Evolutionary conservation across 1,140 invertebrate genomes (phyloP).

Genomic region (Ylistrum balloti): DNA sequence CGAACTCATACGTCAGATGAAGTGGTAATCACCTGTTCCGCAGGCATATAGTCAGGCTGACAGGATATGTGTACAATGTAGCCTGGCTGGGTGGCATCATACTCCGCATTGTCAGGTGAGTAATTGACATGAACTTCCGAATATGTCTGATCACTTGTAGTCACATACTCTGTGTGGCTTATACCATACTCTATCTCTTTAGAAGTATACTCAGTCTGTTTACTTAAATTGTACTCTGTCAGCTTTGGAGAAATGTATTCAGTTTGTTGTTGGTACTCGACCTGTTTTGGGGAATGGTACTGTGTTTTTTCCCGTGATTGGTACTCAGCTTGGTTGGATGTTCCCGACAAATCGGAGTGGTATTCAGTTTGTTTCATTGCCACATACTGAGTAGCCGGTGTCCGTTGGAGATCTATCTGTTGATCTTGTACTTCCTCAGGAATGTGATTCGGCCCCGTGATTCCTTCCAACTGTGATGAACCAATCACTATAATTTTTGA

Average conservation of each 20-base stretch:
- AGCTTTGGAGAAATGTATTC: background rate
- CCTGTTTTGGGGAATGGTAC: background rate
- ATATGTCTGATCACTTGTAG: background rate
- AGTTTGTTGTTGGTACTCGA: background rate
- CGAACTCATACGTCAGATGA: background rate
- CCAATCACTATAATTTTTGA: background rate
- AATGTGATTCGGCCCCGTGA: background rate
- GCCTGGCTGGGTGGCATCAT: background rate
- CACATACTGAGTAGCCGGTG: background rate
- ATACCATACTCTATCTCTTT: no score
- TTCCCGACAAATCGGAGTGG: background rate
- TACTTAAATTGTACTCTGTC: background rate
- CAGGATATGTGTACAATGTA: conserved; percentile 20
- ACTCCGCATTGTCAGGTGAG: background rate
- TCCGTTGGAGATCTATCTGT: background rate
- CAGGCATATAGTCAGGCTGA: background rate
- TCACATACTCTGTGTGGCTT: no score
- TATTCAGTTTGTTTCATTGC: no score
- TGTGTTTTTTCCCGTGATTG: background rate
- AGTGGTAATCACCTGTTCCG: background rate
- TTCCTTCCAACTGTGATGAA: background rate
- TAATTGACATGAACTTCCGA: background rate
- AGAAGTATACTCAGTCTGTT: no score
- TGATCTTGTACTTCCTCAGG: background rate
- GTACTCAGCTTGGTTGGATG: background rate